Percentiles rank a stretch among this genome's conserved stretches.
These are phyloP conservation scores for Agonopterix subpropinquella DNA, from an alignment of 2,888 invertebrate species.

Conservation along the genomic window DNA sequence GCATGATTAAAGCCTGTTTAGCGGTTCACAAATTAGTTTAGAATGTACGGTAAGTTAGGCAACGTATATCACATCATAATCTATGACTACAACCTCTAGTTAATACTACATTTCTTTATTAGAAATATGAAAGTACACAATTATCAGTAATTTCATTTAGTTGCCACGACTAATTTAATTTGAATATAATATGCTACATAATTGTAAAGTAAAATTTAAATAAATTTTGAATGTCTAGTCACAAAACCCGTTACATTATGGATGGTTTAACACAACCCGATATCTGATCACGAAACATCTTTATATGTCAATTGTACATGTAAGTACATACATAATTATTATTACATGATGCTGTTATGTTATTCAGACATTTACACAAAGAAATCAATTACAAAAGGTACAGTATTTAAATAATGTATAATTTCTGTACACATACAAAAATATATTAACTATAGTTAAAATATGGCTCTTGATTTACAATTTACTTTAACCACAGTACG, in stretches of 20 bases:
- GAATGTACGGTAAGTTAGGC: slow-evolving; percentile 50
- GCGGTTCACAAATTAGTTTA: slow-evolving; percentile 38
- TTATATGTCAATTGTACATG: slow-evolving; percentile 5
- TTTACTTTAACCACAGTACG: slow-evolving; percentile 25
- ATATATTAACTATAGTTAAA: slow-evolving; percentile 57
- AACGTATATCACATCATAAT: slow-evolving; percentile 59
- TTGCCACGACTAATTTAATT: neutral
- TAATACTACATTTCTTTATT: slow-evolving; percentile 20
- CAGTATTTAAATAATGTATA: slow-evolving; percentile 36
- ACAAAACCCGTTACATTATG: slow-evolving; percentile 16
- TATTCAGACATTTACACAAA: slow-evolving; percentile 3
- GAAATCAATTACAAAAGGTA: slow-evolving; percentile 30
- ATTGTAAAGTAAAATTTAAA: neutral
- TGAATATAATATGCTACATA: neutral
- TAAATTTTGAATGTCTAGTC: slow-evolving; percentile 1
- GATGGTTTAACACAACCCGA: slow-evolving; percentile 48
- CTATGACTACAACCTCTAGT: slow-evolving; percentile 45
- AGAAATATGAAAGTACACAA: neutral
- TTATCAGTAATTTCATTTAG: slow-evolving; percentile 5
- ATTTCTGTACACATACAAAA: slow-evolving; percentile 64
- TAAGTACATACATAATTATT: neutral
- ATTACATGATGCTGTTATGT: neutral
- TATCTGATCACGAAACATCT: slow-evolving; percentile 20
- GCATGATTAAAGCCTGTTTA: slow-evolving; percentile 57
- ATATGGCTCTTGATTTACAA: slow-evolving; percentile 45